A percentile compares a stretch with the other conserved stretches of the same genome.
Evolutionary conservation across 2,113 vertebrate species (phyloP).

Genomic region (Oncorhynchus clarkii): DNA sequence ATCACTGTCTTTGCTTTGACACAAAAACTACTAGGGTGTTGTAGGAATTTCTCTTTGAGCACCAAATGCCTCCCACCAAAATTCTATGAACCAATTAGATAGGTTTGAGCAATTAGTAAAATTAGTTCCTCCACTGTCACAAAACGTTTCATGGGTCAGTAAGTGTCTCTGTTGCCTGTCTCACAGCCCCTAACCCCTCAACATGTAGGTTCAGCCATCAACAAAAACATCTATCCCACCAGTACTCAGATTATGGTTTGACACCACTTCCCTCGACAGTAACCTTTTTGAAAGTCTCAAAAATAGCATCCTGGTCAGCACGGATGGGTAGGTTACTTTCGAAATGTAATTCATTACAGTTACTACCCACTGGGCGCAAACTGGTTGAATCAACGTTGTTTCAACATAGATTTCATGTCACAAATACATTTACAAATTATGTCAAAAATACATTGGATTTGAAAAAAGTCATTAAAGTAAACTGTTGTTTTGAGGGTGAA

Average conservation of each 20-base stretch:
- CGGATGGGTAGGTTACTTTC: too few species aligned
- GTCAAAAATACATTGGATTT: too few species aligned
- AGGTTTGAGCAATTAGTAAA: conserved; percentile 73
- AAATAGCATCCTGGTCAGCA: not conserved
- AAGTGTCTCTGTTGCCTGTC: conserved; percentile 25
- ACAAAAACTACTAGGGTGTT: not conserved
- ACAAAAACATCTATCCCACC: conserved; percentile 1
- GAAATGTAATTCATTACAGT: too few species aligned
- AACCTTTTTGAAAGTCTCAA: not conserved
- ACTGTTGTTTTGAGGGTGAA: too few species aligned
- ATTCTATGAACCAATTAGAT: conserved; percentile 62
- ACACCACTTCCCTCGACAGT: too few species aligned
- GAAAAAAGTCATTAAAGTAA: too few species aligned
- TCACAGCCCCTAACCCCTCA: conserved; percentile 33
- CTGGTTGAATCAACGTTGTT: too few species aligned
- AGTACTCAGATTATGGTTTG: conserved; percentile 8
- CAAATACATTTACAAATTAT: too few species aligned
- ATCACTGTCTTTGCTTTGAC: conserved; percentile 19
- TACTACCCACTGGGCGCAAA: too few species aligned
- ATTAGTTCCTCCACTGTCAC: conserved; percentile 61
- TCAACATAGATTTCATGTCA: too few species aligned
- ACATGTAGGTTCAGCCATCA: conserved; percentile 33
- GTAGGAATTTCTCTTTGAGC: conserved; percentile 6
- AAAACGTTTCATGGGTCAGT: conserved; percentile 57
- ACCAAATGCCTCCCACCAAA: conserved; percentile 44